phyloP scores from a whole-genome alignment of 1,140 invertebrate species.

The Cardiocondyla obscurior region DNA sequence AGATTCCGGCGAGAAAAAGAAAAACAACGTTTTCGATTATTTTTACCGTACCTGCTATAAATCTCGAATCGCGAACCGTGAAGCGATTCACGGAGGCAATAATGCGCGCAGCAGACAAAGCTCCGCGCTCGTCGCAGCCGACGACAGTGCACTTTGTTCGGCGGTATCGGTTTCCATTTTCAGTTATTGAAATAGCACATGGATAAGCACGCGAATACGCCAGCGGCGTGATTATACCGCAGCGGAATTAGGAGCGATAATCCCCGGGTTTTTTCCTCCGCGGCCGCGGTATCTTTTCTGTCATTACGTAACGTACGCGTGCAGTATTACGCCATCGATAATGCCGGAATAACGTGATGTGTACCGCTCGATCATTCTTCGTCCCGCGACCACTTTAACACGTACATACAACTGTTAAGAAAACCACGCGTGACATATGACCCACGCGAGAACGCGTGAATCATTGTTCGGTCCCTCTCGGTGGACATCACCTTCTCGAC shows the following conservation, averaged over 20 bases:
- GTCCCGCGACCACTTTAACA: no score
- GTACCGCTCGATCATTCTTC: no score
- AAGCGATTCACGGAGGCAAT: background rate
- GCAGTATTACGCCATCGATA: conserved; percentile 31
- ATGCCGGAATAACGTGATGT: background rate
- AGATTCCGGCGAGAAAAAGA: background rate
- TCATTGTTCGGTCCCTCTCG: background rate
- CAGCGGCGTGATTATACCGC: background rate
- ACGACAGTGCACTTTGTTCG: conserved; percentile 3
- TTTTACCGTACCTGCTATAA: background rate
- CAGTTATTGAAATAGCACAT: conserved; percentile 13
- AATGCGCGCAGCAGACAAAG: background rate
- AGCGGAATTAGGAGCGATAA: conserved; percentile 32
- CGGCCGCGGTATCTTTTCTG: background rate
- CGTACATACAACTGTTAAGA: background rate
- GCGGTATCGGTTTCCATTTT: conserved; percentile 4
- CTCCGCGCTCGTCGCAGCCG: background rate
- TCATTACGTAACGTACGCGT: conserved; percentile 22
- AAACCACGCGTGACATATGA: conserved; percentile 2
- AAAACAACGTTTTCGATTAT: background rate
- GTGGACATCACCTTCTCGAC: background rate
- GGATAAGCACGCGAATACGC: background rate
- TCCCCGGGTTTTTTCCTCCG: conserved; percentile 19
- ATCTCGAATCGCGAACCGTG: background rate
- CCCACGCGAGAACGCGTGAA: conserved; percentile 10